Base-by-base conservation (phyloP, 2,113 vertebrate genomes). In the Aptenodytes patagonicus region DNA sequence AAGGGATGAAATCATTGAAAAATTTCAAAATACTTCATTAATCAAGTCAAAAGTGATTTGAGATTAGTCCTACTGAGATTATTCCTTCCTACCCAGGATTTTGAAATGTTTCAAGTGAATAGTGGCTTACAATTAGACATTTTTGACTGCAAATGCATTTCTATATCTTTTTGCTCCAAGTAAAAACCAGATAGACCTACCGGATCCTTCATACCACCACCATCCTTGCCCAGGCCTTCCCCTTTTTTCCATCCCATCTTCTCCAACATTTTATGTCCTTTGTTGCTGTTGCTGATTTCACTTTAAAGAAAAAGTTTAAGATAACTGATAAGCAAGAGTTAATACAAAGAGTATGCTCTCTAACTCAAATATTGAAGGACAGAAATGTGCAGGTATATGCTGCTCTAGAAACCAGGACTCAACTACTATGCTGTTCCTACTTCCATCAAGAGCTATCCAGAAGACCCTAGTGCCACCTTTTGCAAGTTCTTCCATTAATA, bases 171-270 rank as follows among this genome's bases (percentile, higher is more conserved):
- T 73, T 89, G 36, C 28, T 82, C 24, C 31, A 70, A 42, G 11
- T 57, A 20, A 83, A 82, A 93, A 65, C 5, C 5, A 31, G 26
- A 58, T 29, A 66, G 8, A 97, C 98, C 96, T 98, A 99, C 99
- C 85, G 99, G 99, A 89, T 98, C 98, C 83, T 98, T 99, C 97
- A 99, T 99, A 66, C 99, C 99, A 31, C 98, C 96, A 60, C 99
- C 98, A 52, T 98, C 99, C 97, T 99, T 99, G 34, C 99, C 99
- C 40, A 99, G 98, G 14, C 99, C 99, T 82, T 99, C 99, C 76
- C 99, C 99, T 89, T 98, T 99, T 83, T 99, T 99, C 99, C 99
- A 99, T 76, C 99, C 99, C 99, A 99, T 99, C 95, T 99, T 99
- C 96, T 99, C 99, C 98, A 99, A 62, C 99, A 99, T 99, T 97